Percentiles rank a stretch among this genome's conserved stretches.
Conservation (phyloP, 2,888 invertebrate genomes). For the Apodemia zela region DNA sequence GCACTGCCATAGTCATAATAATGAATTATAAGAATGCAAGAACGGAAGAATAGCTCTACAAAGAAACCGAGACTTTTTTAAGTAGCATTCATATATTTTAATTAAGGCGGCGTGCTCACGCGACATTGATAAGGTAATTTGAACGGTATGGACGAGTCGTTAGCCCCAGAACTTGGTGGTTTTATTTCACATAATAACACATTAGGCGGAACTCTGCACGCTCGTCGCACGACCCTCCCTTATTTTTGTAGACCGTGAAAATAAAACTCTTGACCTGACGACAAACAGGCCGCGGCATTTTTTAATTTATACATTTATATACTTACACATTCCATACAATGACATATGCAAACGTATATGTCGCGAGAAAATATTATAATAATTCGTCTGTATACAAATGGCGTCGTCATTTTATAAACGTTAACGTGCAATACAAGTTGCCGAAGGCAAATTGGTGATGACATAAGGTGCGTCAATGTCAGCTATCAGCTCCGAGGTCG, state of each 20-base stretch:
- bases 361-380: too few relatives aligned
- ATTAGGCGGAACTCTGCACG: slow-evolving; percentile 53
- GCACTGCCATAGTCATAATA: slow-evolving; percentile 20
- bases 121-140: slow-evolving; percentile 60
- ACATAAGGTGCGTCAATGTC: too few relatives aligned
- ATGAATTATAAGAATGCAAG: slow-evolving; percentile 24
- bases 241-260: slow-evolving; percentile 58
- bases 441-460: too few relatives aligned
- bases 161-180: slow-evolving; percentile 47
- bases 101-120: slow-evolving; percentile 64
- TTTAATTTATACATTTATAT: slow-evolving; percentile 22
- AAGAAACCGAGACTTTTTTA: slow-evolving; percentile 53
- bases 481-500: too few relatives aligned
- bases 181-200: slow-evolving; percentile 76
- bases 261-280: slow-evolving; percentile 58
- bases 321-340: not conserved
- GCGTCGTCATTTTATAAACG: too few relatives aligned
- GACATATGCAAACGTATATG: too few relatives aligned
- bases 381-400: too few relatives aligned
- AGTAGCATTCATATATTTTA: slow-evolving; percentile 71
- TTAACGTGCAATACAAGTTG: too few relatives aligned
- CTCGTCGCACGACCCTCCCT: slow-evolving; percentile 46
- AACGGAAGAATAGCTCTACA: slow-evolving; percentile 31
- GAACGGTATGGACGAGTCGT: slow-evolving; percentile 43
- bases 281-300: slow-evolving; percentile 44